A percentile compares a stretch with the other conserved stretches of the same genome.
These are phyloP conservation scores for Pterocles orientalis DNA, from an alignment of 2,113 vertebrate species.

Conservation along the genomic window DNA sequence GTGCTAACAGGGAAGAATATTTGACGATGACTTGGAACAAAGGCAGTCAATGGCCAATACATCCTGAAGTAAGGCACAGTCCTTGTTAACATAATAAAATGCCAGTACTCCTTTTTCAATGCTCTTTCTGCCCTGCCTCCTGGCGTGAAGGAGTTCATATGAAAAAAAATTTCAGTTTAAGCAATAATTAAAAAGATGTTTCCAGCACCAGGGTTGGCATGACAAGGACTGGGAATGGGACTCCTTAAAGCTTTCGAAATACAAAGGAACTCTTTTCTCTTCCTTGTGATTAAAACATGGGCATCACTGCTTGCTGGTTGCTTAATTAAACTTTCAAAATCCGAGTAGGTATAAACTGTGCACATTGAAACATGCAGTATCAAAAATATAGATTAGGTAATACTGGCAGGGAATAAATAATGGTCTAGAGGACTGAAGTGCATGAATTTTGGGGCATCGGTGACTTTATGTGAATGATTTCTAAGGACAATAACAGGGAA, in stretches of 20 bases:
- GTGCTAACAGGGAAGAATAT: neutral
- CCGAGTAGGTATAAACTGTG: fast-evolving
- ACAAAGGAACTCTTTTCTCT: neutral
- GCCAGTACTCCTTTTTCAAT: neutral
- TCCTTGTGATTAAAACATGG: neutral
- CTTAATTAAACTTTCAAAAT: neutral
- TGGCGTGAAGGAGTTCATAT: neutral
- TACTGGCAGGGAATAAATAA: neutral
- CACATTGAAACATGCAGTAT: fast-evolving
- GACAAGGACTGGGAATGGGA: neutral
- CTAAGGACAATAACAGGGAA: neutral
- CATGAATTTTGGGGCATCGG: neutral
- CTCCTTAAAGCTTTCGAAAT: neutral
- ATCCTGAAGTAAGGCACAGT: neutral
- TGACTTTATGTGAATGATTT: neutral
- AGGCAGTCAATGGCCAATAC: neutral
- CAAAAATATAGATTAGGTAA: neutral
- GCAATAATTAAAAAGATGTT: neutral
- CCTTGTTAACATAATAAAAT: neutral
- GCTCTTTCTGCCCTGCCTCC: neutral
- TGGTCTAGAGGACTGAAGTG: fast-evolving
- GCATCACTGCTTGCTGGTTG: neutral
- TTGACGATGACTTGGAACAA: neutral
- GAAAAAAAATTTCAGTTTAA: neutral
- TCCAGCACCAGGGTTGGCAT: neutral